Conservation (phyloP, 2,888 invertebrate species). For the Megastigmus dorsalis region DNA sequence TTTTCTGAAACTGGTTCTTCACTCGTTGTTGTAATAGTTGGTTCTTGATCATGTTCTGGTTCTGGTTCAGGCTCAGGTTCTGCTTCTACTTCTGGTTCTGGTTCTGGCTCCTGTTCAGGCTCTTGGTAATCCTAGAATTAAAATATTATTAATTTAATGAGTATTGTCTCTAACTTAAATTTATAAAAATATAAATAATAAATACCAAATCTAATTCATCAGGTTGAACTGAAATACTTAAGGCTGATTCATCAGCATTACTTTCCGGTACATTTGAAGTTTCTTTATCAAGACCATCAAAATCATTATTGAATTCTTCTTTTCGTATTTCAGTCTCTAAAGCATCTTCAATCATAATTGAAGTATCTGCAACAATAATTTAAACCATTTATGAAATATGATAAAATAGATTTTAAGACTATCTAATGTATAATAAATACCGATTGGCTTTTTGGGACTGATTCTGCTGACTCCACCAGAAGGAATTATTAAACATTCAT, state of each 20-base stretch:
- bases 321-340: conserved; percentile 49
- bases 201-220: conserved; percentile 53
- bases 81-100: no score
- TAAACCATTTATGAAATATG: not conserved
- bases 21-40: conserved; percentile 51
- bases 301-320: conserved; percentile 53
- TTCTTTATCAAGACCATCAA: conserved; percentile 27
- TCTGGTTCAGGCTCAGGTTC: no score
- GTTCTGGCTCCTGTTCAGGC: no score
- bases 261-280: conserved; percentile 21
- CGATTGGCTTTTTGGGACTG: conserved; percentile 65
- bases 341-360: conserved; percentile 42
- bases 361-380: conserved; percentile 52
- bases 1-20: conserved; percentile 54
- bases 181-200: no score
- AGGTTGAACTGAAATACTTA: conserved; percentile 46
- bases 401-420: not conserved
- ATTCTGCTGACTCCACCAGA: conserved; percentile 65
- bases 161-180: no score
- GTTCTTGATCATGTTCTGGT: conserved; percentile 42
- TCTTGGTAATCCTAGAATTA: conserved; percentile 41
- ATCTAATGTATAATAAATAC: conserved; percentile 44
- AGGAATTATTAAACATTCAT: conserved; percentile 77
- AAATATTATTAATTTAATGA: conserved; percentile 1
- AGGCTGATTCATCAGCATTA: conserved; percentile 37